Base-by-base conservation (phyloP, 2,113 vertebrate species). In the Caranx ignobilis region DNA sequence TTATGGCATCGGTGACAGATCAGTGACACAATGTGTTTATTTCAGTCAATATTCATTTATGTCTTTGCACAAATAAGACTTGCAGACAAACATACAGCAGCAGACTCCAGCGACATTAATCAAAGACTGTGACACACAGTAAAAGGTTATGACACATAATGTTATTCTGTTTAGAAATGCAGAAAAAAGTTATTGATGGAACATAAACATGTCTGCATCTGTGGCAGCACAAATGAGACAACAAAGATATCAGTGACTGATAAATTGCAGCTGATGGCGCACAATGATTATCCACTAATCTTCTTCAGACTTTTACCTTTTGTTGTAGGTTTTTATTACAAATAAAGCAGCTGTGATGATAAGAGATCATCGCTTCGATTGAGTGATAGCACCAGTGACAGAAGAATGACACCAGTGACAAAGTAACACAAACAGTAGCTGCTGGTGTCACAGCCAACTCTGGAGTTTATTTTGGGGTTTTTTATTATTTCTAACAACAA, bases 371-470 rank as follows among this genome's bases (percentile, higher is more conserved):
- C 77, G 59, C 35, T 79, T 77, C 11, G 75, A 55, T 16, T 89
- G 78, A 91, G 45, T 35, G 74, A 84, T 81, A 0, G 68, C 77
- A 39, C 18, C 56, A 3, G 59, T 83, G 79, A 75, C 84, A 83
- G 60, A 62, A 80, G 64, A 82, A 62, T 82, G 81, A 80, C 81
- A 55, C 64, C 50, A 9, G 55, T 79, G 84, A 87, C 69, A 66
- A 70, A 88, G 55, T 72, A 75, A 75, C 52, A 67, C 77, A 73
- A 66, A 78, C 73, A 59, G 41, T 79, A 26, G 77, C 67, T 81
- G 86, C 79, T 60, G 74, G 62, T 76, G 84, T 66, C 62, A 52
- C 56, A 11, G 34, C 68, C 54, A 15, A 85, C 69, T 15, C 62
- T 16, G 57, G 43, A 66, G 70, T 87, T 82, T 87, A 77, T 81